A percentile compares a stretch with the other conserved stretches of the same genome.
Conservation (phyloP, 2,888 invertebrate genomes). For the Hirtodrosophila histrioides region DNA sequence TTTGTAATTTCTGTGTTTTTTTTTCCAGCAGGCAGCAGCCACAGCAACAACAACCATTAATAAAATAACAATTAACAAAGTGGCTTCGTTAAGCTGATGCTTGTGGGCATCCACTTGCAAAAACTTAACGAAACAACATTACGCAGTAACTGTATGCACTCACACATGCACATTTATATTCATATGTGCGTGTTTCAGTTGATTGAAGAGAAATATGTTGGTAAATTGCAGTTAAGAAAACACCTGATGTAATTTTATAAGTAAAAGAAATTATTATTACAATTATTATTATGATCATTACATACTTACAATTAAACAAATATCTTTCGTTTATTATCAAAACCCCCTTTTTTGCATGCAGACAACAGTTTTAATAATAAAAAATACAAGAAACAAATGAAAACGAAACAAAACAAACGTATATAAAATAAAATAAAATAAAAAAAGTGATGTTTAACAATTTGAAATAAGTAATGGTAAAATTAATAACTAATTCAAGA, state of each 20-base stretch:
- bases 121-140: conserved; percentile 33
- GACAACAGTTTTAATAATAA: conserved; percentile 42
- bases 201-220: conserved; percentile 45
- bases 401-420: conserved; percentile 25
- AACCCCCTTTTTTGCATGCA: conserved; percentile 42
- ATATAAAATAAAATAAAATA: conserved; percentile 38
- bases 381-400: conserved; percentile 22
- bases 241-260: conserved; percentile 79
- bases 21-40: conserved; percentile 43
- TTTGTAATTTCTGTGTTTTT: conserved; percentile 50
- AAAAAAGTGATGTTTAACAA: conserved; percentile 58
- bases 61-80: conserved; percentile 15
- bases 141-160: conserved; percentile 12
- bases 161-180: conserved; percentile 22
- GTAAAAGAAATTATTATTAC: conserved; percentile 43
- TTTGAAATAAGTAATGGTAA: conserved; percentile 66
- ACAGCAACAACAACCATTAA: conserved; percentile 22
- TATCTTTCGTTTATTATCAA: conserved; percentile 43
- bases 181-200: conserved; percentile 28
- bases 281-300: conserved; percentile 51
- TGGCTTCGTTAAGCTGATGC: conserved; percentile 2
- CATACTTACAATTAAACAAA: conserved; percentile 46
- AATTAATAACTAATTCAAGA: conserved; percentile 71
- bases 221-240: conserved; percentile 64
- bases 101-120: conserved; percentile 31